Conservation (phyloP, 2,888 invertebrate species). For the Epirrita christyi region DNA sequence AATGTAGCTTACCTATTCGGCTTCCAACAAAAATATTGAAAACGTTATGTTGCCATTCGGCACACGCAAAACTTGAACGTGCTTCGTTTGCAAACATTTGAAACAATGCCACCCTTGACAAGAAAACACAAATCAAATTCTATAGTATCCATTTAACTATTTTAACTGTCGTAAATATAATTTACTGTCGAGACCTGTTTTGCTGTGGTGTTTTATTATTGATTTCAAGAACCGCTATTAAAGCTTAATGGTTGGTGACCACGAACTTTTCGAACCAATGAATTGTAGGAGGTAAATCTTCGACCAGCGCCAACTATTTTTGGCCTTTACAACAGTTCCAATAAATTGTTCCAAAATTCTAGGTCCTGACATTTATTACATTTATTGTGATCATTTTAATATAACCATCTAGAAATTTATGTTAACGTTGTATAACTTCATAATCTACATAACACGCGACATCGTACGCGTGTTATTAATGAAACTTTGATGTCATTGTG, state of each 20-base stretch:
- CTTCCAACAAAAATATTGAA: conserved; percentile 73
- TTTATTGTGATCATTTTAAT: neutral
- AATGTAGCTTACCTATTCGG: conserved; percentile 41
- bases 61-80: conserved; percentile 68
- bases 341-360: conserved; percentile 31
- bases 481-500: too few species aligned
- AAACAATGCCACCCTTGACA: conserved; percentile 74
- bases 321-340: conserved; percentile 31
- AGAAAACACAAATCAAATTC: conserved; percentile 75
- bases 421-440: too few species aligned
- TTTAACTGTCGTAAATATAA: conserved; percentile 57
- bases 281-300: conserved; percentile 32
- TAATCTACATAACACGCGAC: too few species aligned
- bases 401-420: neutral
- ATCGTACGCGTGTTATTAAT: too few species aligned
- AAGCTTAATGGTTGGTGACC: conserved; percentile 53
- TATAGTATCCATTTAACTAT: conserved; percentile 56
- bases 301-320: conserved; percentile 29
- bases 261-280: conserved; percentile 44
- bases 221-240: conserved; percentile 49
- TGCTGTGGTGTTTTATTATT: conserved; percentile 54
- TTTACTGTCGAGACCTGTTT: conserved; percentile 48
- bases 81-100: conserved; percentile 70
- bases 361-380: neutral
- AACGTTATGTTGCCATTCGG: conserved; percentile 64